Evolutionary conservation across 1,140 invertebrate species (phyloP), one percentile per base, ranked within the genome.

Genomic region (Hormaphis cornu): DNA sequence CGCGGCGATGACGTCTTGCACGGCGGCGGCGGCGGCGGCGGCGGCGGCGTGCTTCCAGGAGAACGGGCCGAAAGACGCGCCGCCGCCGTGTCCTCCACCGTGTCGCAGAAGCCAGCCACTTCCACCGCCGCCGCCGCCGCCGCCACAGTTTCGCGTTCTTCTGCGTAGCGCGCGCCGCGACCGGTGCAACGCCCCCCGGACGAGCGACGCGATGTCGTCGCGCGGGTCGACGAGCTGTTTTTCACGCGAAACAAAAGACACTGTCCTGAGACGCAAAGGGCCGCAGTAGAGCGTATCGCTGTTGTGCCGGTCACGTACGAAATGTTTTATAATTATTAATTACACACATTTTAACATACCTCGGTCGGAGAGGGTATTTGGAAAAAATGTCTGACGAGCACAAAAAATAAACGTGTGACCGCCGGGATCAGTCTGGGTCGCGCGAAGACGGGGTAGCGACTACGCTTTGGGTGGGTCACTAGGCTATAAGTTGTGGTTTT

Each of bases 131-230:
- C 16, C 40, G 40, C 40, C 37, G n/a, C 35, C 14, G n/a, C 28
- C 58, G 30, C 58, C 30, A 33, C 58, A 37, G 44, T 61, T 61
- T 61, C 40, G 58, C 58, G 20, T 24, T 14, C 28, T 53, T 53
- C 52, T 53, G 16, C 16, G n/a, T 28, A n/a, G n/a, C n/a, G n/a
- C n/a, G n/a, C 18, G 50, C n/a, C 14, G 52, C 52, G 30, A 10
- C 54, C 33, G 54, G 54, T 58, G 54, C 54, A 58, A 58, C 54
- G 54, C 54, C 54, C 54, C 54, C 35, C 40, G 54, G 33, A 58
- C 52, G 52, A n/a, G n/a, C n/a, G n/a, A n/a, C n/a, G n/a, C n/a
- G n/a, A n/a, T n/a, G n/a, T n/a, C 28, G 16, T n/a, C 26, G 7
- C 30, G n/a, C 50, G 26, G 30, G 30, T 22, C 53, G 53, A 35